Evolutionary conservation across 1,140 invertebrate species (phyloP).

Genomic region (Cryptotermes secundus): DNA sequence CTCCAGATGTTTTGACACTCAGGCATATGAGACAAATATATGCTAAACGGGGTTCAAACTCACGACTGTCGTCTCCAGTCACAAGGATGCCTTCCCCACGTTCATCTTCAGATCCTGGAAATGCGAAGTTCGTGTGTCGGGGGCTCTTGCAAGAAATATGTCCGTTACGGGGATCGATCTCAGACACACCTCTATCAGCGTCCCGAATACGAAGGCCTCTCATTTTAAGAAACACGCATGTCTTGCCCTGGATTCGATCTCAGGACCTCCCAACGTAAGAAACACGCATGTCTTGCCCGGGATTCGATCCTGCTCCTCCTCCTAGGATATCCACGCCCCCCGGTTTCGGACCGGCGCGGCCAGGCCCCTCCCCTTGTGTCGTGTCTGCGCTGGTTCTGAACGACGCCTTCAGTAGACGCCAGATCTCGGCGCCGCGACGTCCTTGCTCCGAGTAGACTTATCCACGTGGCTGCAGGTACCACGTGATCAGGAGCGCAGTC

Average conservation of each 20-base stretch:
- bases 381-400: background rate
- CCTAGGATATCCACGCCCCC: background rate
- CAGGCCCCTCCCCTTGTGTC: background rate
- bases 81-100: no score
- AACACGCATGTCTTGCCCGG: background rate
- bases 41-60: no score
- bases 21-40: no score
- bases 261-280: background rate
- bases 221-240: background rate
- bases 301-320: background rate
- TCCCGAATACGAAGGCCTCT: no score
- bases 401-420: slow-evolving; percentile 15
- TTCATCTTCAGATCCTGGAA: no score
- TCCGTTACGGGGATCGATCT: no score
- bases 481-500: background rate
- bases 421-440: background rate
- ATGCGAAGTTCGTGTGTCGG: no score
- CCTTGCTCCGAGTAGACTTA: background rate
- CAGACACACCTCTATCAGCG: no score
- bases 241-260: background rate
- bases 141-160: no score
- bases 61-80: no score
- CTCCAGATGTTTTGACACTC: no score
- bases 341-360: background rate
- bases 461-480: background rate